These are phyloP conservation scores for Leptatherina wallacei DNA, from an alignment of 2,797 vertebrate species.

Conservation along the genomic window DNA sequence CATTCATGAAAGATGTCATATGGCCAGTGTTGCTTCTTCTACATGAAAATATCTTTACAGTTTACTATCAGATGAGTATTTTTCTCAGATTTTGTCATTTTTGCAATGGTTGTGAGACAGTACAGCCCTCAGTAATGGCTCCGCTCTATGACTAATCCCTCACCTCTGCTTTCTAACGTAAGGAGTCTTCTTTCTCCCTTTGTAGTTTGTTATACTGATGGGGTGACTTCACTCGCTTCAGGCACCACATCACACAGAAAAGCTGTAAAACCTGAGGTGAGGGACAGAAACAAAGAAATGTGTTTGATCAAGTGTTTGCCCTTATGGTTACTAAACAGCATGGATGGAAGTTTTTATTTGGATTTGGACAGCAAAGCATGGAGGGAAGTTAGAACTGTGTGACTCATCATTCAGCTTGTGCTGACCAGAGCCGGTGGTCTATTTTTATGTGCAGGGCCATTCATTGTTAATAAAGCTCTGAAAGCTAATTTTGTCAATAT, in stretches of 20 bases:
- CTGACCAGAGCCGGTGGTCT: constrained; percentile 19
- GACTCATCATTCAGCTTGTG: constrained; percentile 4
- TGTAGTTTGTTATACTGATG: constrained; percentile 63
- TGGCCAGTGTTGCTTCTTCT: constrained; percentile 28
- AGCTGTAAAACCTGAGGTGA: constrained; percentile 45
- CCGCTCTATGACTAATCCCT: constrained; percentile 36
- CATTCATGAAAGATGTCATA: constrained; percentile 15
- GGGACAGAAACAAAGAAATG: constrained; percentile 32
- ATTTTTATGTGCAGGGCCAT: constrained; percentile 17
- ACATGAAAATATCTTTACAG: constrained; percentile 22
- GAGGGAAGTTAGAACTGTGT: constrained; percentile 5
- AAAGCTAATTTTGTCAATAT: constrained; percentile 25
- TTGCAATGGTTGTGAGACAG: background rate
- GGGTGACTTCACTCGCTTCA: constrained; percentile 54
- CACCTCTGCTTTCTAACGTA: constrained; percentile 38
- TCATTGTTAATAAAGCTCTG: constrained; percentile 27
- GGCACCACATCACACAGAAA: constrained; percentile 50
- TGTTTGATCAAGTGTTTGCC: constrained; percentile 27
- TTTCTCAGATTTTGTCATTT: constrained; percentile 38
- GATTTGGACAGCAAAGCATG: constrained; percentile 28
- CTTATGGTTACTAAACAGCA: constrained; percentile 34
- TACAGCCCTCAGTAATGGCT: constrained; percentile 12
- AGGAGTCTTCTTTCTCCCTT: constrained; percentile 40
- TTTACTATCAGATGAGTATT: constrained; percentile 11
- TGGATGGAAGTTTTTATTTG: constrained; percentile 39